These are phyloP conservation scores for Cynopterus sphinx DNA, from an alignment of 2,797 vertebrate species.

Conservation along the genomic window DNA sequence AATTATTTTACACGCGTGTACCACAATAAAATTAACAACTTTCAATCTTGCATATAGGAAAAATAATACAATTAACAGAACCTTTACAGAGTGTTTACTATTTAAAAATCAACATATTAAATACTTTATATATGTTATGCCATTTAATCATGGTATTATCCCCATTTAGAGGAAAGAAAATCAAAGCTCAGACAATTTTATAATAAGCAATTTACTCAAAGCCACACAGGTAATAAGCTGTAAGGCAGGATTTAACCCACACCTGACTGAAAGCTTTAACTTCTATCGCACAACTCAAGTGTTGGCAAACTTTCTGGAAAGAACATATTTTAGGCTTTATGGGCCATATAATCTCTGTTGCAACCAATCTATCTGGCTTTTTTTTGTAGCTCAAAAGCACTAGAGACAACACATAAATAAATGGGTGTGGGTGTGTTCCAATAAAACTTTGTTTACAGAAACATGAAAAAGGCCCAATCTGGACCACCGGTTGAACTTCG, in stretches of 20 bases:
- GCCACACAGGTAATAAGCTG: neutral
- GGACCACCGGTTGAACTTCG: neutral
- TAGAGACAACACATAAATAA: neutral
- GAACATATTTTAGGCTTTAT: neutral
- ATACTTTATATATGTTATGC: neutral
- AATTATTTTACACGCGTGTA: neutral
- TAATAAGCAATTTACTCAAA: neutral
- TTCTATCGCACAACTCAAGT: neutral
- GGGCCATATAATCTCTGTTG: neutral
- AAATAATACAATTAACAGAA: neutral
- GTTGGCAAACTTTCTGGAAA: neutral
- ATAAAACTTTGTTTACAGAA: constrained; percentile 12
- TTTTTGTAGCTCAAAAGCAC: neutral
- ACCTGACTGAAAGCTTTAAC: neutral
- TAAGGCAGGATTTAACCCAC: neutral
- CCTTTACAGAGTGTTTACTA: neutral
- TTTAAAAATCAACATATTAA: neutral
- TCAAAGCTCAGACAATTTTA: neutral
- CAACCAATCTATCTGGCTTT: neutral
- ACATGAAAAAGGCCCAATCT: neutral
- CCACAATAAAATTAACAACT: neutral
- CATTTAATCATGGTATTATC: neutral
- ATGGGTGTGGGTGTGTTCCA: neutral
- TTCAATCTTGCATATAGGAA: neutral
- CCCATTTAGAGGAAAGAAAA: neutral